These are phyloP conservation scores for Dolichomitus sp. DNA, from an alignment of 2,888 invertebrate species.

Conservation along the genomic window DNA sequence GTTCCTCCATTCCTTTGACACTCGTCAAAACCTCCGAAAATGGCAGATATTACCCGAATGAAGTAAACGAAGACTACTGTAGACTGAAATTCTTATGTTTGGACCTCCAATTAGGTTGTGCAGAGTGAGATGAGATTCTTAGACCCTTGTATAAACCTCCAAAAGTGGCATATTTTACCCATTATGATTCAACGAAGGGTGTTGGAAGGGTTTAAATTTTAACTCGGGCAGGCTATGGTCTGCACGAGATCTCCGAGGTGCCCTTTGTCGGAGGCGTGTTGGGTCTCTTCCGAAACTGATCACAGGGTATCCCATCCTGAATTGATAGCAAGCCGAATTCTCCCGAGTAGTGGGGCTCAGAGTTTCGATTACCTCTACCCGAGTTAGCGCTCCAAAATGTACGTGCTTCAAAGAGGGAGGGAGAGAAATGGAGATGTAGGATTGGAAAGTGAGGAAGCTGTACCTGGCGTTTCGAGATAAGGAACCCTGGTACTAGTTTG, in stretches of 20 bases:
- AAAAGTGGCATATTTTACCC: no score
- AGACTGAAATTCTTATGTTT: no score
- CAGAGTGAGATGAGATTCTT: no score
- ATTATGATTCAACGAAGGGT: no score
- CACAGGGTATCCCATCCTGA: background rate
- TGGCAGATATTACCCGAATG: no score
- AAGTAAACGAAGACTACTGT: no score
- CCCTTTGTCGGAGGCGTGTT: background rate
- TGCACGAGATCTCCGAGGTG: background rate
- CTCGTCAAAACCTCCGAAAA: no score
- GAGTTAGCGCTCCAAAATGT: slow-evolving; percentile 38
- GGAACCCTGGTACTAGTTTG: slow-evolving; percentile 26
- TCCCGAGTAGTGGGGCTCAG: background rate
- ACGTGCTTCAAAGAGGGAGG: slow-evolving; percentile 3
- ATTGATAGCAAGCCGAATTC: slow-evolving; percentile 16
- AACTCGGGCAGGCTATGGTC: background rate
- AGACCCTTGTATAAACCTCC: no score
- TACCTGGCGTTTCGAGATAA: slow-evolving; percentile 57
- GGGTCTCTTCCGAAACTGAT: background rate
- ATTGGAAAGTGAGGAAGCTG: slow-evolving; percentile 29
- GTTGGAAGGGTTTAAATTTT: no score
- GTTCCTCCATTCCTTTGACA: no score
- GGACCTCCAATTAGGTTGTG: no score
- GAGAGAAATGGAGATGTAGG: slow-evolving; percentile 49
- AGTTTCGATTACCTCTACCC: slow-evolving; percentile 27